Evolutionary conservation across 2,113 vertebrate species (phyloP), one percentile per base, ranked within the genome.

Genomic region (Andinoacara biseriatus): DNA sequence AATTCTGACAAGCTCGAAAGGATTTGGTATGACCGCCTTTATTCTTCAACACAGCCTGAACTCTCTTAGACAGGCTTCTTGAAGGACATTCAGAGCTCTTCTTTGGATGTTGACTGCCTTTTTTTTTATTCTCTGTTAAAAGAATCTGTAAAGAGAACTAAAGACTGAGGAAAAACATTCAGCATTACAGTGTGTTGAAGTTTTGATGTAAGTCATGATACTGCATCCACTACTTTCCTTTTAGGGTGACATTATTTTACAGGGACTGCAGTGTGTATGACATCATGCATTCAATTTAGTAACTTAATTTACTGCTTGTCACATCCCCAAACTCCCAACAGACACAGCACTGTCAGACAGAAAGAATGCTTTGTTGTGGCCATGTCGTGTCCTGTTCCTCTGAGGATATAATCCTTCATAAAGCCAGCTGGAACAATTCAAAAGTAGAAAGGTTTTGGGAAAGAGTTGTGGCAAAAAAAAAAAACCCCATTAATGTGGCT

Each of bases 301-400:
- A 18, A 74, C 75, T 72, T 80, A 60, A 89, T 86, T 54, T 72
- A 63, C 20, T 31, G 2, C 29, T 57, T 61, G 54, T 78, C 40
- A 15, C 38, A 58, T 80, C 56, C 20, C 29, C 52, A 9, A 76
- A 58, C 56, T 63, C 67, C 58, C 43, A 75, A n/a, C 22, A 86
- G 18, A 58, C 78, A 65, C 67, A 67, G 58, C 35, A 72, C 58
- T 82, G 67, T 84, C 40, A 82, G 57, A 49, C 14, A 52, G 33
- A 69, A 82, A 81, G 76, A 87, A 86, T 43, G 83, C 79, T 76
- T 87, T 91, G 78, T 20, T 88, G 78, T 60, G 69, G 67, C 7
- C 35, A 24, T 69, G 54, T 14, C 54, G 49, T 72, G 40, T 49
- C 14, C 59, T n/a, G 22, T 75, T 6, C 56, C 46, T 79, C 7